Conservation (phyloP, 2,113 vertebrate genomes). For the Oriolus oriolus region DNA sequence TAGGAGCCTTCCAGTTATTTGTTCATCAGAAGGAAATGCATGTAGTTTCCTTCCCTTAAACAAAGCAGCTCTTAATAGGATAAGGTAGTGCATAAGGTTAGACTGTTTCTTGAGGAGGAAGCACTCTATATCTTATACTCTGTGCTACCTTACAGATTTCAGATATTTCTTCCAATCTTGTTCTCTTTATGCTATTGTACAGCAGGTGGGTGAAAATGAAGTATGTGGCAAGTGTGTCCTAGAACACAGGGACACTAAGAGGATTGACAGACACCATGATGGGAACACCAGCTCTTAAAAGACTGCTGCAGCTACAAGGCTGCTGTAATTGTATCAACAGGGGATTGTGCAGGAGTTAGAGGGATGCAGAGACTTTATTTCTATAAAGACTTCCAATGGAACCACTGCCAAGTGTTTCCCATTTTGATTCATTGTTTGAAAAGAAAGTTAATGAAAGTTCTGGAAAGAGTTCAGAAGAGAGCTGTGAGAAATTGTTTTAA, state of each 20-base stretch:
- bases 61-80: background rate
- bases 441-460: slow-evolving; percentile 25
- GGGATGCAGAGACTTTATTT: background rate
- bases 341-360: background rate
- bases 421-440: slow-evolving; percentile 20
- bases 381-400: background rate
- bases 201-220: background rate
- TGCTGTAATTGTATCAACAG: background rate
- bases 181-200: background rate
- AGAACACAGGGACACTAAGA: background rate
- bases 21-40: background rate
- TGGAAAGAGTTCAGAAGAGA: slow-evolving; percentile 40
- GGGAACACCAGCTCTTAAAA: background rate
- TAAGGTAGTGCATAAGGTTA: background rate
- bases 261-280: background rate
- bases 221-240: background rate
- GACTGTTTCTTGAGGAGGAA: background rate
- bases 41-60: background rate
- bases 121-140: background rate
- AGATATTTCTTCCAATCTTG: background rate
- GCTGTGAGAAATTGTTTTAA: slow-evolving; percentile 19
- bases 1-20: background rate
- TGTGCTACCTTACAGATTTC: background rate
- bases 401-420: background rate
- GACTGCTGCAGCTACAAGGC: background rate